Evolutionary conservation across 2,888 invertebrate genomes (phyloP).

Genomic region (Ophion slaviceki): DNA sequence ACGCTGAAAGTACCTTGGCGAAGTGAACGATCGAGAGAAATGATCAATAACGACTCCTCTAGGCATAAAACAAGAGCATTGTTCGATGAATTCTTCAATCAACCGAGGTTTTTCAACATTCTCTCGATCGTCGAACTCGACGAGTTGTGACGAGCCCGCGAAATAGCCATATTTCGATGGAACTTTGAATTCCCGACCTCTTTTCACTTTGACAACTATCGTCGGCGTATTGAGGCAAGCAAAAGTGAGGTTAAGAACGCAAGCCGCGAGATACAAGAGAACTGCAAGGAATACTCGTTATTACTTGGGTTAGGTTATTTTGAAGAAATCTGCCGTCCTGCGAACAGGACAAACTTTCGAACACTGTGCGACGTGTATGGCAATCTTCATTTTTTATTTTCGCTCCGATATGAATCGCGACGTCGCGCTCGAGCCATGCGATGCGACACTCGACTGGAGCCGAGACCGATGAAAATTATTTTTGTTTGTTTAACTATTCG

Average conservation of each 20-base stretch:
- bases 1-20: not conserved
- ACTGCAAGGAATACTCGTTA: not conserved
- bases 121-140: not conserved
- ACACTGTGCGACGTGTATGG: not conserved
- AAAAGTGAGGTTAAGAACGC: conserved; percentile 31
- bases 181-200: not conserved
- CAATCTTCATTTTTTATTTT: not conserved
- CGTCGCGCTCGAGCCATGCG: conserved; percentile 4
- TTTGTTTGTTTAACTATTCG: too few relatives aligned
- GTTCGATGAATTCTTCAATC: not conserved
- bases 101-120: not conserved
- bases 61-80: not conserved
- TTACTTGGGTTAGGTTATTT: not conserved
- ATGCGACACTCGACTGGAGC: not conserved
- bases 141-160: too few relatives aligned
- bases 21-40: not conserved
- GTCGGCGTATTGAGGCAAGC: not conserved
- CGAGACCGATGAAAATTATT: not conserved
- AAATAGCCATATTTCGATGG: too few relatives aligned
- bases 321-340: not conserved
- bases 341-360: not conserved
- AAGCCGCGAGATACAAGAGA: not conserved
- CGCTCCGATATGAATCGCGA: not conserved
- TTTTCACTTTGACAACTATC: not conserved
- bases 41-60: not conserved